Base-by-base conservation (phyloP, 2,888 invertebrate genomes). In the Lasioglossum malachurum region DNA sequence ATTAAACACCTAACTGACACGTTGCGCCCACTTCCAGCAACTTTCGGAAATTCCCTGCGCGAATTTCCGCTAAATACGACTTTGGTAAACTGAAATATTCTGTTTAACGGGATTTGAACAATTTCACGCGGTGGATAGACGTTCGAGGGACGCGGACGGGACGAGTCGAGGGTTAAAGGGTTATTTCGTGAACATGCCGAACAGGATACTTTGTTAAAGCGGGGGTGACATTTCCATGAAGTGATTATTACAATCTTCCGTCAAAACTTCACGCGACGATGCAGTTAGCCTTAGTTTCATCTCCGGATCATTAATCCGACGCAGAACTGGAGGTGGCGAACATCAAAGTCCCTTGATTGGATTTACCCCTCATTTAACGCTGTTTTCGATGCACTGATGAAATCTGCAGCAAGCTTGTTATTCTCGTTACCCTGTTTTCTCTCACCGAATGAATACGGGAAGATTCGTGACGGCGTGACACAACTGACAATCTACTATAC, bases 1-100 rank as follows among this genome's bases (percentile, higher is more conserved):
- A 78, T 78, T 82, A 82, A 83, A 74, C 82, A 75, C 78, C 60
- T 71, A 41, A 27, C 72, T 31, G 73, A 64, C 67, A 46, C 57
- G 76, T 67, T 60, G 53, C 71, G n/a, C 46, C 27, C 53, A 57
- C 57, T 73, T 53, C 4, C 53, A 12, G 77, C 44, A 77, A 73
- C 38, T 74, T 78, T 74, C 69, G 16, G 53, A 82, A 82, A 77
- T 78, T 73, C 41, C 31, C 31, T 31, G 46, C 64, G 49, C 23
- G 16, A 82, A 69, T 74, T 82, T 82, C 44, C 41, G 57, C 78
- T 41, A 57, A 80, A 81, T 44, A 76, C 53, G 67, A 77, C 64
- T 57, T 75, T 49, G 64, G 27, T 46, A 31, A 41, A 53, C 38
- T 71, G 38, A 73, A 46, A 73, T 74, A 69, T 77, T 41, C 64